Base-by-base conservation (phyloP, 2,113 vertebrate species). In the Baryphthengus martii region DNA sequence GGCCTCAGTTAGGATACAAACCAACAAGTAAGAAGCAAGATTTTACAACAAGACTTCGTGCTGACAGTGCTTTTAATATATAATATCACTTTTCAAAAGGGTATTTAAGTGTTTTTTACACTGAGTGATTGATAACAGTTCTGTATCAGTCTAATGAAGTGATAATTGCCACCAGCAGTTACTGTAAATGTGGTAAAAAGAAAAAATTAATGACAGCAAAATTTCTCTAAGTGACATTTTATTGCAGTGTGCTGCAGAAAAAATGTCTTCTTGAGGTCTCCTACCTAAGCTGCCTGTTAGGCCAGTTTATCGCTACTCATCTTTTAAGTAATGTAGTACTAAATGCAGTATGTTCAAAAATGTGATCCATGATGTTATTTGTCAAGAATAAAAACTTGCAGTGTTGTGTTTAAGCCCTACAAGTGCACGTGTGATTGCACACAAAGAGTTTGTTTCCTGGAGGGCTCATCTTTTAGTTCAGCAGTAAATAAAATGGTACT, bases 171-270 rank as follows among this genome's bases (percentile, higher is more conserved):
- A 42, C 65, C 55, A 72, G 49, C 39, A 66, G 40, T 77, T 75
- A 82, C 47, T 90, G 76, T 50, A 88, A 88, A 93, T 87, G 89
- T 85, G 92, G 13, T 67, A 78, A 96, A 84, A 76, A 89, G 44
- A 75, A 85, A 55, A 81, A 68, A 47, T 19, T 65, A 91, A 33
- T 7, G 17, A 58, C 37, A 87, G 72, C 56, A 73, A 42, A 56
- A n/a, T 81, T 78, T 74, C 21, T 88, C 17, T 56, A 28, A 70
- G 59, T 82, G 37, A 49, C 47, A 20, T 3, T 79, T 82, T 72
- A 75, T 13, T 81, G 56, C 25, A 71, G 81, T 50, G n/a, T 33
- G 15, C 58, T 87, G 4, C 6, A 37, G n/a, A 26, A 61, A 26
- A 61, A 17, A 40, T 7, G 25, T 19, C 50, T 75, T 72, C 24